phyloP scores from a whole-genome alignment of 2,797 vertebrate genomes.

The Cyprinodon diabolis region DNA sequence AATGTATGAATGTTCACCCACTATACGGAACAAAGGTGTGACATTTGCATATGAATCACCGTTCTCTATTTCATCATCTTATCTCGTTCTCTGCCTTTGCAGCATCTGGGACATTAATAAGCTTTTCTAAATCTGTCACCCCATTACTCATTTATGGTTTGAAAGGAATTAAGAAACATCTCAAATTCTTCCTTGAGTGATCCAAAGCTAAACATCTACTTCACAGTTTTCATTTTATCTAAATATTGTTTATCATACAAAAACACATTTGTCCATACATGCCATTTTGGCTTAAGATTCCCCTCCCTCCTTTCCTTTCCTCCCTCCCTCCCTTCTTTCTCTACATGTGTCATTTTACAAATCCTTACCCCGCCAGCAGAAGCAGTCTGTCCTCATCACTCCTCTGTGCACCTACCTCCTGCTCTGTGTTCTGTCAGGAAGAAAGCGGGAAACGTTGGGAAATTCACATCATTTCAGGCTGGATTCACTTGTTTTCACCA shows the following conservation, averaged over 20 bases:
- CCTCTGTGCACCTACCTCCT: slow-evolving; percentile 33
- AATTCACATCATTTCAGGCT: slow-evolving; percentile 72
- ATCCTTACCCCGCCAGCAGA: slow-evolving; percentile 50
- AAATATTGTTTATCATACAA: neutral
- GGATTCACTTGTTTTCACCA: slow-evolving; percentile 92
- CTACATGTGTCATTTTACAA: slow-evolving; percentile 58
- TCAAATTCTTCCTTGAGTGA: neutral
- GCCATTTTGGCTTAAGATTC: slow-evolving; percentile 32
- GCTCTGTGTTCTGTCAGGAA: neutral
- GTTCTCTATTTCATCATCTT: neutral
- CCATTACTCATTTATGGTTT: slow-evolving; percentile 37
- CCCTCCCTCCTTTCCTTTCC: slow-evolving; percentile 31
- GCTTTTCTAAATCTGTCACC: slow-evolving; percentile 43
- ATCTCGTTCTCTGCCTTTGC: slow-evolving; percentile 6
- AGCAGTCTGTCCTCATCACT: slow-evolving; percentile 56
- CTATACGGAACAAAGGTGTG: neutral
- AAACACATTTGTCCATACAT: slow-evolving; percentile 13
- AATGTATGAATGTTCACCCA: neutral
- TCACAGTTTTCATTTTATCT: neutral
- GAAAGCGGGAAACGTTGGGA: slow-evolving; percentile 16
- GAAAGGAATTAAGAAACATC: neutral
- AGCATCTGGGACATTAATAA: slow-evolving; percentile 42
- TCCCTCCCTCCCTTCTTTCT: slow-evolving; percentile 2
- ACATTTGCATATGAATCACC: slow-evolving; percentile 18
- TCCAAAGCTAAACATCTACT: neutral